Conservation (phyloP, 2,113 vertebrate genomes). For the Phaetusa simplex region DNA sequence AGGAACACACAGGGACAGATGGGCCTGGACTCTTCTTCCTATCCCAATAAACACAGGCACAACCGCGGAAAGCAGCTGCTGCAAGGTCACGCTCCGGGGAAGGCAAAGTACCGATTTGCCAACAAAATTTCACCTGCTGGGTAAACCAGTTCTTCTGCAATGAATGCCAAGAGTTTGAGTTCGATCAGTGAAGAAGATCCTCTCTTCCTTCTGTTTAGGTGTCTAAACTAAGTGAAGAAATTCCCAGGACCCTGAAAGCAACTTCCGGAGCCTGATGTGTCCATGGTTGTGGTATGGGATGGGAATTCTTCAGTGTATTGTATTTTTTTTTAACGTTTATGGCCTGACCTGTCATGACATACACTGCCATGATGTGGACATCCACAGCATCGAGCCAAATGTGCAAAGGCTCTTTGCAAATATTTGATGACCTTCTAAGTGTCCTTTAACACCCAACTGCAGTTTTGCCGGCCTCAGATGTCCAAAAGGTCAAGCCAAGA, state of each 20-base stretch:
- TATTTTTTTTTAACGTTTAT: not conserved
- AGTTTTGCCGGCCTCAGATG: not conserved
- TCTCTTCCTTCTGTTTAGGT: not conserved
- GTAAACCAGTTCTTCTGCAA: not conserved
- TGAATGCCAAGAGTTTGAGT: not conserved
- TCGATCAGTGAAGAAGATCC: not conserved
- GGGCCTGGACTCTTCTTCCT: not conserved
- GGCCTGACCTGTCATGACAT: not conserved
- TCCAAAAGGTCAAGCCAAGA: not conserved
- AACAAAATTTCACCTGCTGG: not conserved
- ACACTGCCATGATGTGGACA: not conserved
- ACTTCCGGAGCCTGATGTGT: not conserved
- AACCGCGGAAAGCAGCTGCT: not conserved
- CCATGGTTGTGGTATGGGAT: fast-evolving
- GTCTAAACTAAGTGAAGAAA: not conserved
- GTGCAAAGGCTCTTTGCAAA: not conserved
- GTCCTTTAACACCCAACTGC: not conserved
- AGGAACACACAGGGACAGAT: conserved; percentile 46
- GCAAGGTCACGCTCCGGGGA: not conserved
- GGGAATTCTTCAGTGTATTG: not conserved
- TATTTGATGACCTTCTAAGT: not conserved
- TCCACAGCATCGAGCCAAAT: not conserved
- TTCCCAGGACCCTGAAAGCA: not conserved
- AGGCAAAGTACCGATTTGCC: not conserved
- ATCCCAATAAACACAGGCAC: not conserved